Evolutionary conservation across 1,140 invertebrate species (phyloP).

Genomic region (Macrosteles quadrilineatus): DNA sequence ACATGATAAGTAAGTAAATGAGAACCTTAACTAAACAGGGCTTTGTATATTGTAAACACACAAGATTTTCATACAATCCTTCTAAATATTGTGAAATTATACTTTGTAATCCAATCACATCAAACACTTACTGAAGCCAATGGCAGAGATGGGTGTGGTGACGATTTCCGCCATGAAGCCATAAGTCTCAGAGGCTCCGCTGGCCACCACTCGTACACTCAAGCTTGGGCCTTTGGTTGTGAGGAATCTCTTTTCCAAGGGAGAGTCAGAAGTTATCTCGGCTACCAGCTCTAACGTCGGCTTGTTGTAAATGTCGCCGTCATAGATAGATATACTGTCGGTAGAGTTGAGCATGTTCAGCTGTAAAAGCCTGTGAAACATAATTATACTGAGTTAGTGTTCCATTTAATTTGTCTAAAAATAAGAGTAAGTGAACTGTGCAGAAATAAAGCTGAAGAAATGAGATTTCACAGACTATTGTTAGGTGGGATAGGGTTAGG

Average conservation of each 20-base stretch:
- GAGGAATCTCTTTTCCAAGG: constrained; percentile 73
- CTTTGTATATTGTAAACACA: too few species aligned
- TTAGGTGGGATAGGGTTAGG: too few species aligned
- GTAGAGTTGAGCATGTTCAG: constrained; percentile 94
- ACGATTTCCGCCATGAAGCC: constrained; percentile 98
- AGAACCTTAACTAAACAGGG: too few species aligned
- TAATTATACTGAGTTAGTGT: too few species aligned
- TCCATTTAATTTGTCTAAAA: too few species aligned
- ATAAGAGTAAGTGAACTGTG: too few species aligned
- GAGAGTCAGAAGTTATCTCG: constrained; percentile 67
- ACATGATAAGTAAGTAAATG: too few species aligned
- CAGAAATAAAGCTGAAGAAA: too few species aligned
- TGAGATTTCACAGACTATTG: too few species aligned
- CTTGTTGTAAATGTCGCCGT: constrained; percentile 88
- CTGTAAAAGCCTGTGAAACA: constrained; percentile 84
- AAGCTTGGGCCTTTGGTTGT: constrained; percentile 75
- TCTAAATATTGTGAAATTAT: too few species aligned
- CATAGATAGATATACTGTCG: constrained; percentile 85
- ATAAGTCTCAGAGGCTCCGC: constrained; percentile 87
- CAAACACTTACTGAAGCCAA: constrained; percentile 76
- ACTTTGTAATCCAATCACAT: too few species aligned
- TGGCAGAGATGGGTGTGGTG: constrained; percentile 87
- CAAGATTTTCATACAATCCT: too few species aligned
- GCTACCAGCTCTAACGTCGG: constrained; percentile 45
- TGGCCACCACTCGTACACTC: constrained; percentile 90